Evolutionary conservation across 2,797 vertebrate genomes (phyloP).

Genomic region (Heliangelus exortis): DNA sequence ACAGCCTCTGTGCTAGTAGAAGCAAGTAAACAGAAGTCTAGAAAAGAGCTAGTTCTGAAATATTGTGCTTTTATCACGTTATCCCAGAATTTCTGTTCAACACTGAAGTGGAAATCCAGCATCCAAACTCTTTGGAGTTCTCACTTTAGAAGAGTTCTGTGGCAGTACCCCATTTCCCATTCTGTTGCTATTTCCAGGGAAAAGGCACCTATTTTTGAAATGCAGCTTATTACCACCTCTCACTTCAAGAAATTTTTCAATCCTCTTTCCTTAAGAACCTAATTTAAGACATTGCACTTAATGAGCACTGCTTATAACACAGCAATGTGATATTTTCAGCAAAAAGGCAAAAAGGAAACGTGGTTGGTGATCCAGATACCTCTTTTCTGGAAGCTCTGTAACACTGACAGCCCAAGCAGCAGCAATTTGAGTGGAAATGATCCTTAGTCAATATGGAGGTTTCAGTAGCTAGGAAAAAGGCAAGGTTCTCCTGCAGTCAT

Average conservation of each 20-base stretch:
- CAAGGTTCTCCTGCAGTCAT: background rate
- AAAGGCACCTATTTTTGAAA: conserved; percentile 1
- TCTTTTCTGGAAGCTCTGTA: background rate
- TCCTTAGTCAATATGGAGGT: background rate
- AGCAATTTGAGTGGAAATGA: conserved; percentile 10
- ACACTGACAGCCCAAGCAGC: background rate
- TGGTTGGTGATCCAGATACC: background rate
- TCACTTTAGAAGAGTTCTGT: conserved; percentile 9
- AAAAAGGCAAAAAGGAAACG: background rate
- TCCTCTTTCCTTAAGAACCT: background rate
- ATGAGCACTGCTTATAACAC: background rate
- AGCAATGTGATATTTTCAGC: background rate
- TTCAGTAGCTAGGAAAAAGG: background rate
- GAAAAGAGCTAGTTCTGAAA: conserved; percentile 26
- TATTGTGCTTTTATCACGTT: conserved; percentile 26
- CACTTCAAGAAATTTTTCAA: background rate
- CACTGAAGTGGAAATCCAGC: background rate
- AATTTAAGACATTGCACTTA: background rate
- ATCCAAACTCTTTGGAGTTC: conserved; percentile 20
- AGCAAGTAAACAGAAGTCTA: background rate
- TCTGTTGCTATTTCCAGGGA: background rate
- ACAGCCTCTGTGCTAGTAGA: background rate
- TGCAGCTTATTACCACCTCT: background rate
- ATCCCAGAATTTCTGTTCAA: background rate
- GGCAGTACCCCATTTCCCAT: background rate